Evolutionary conservation across 2,797 vertebrate genomes (phyloP).

Genomic region (Enteromius fasciolatus): DNA sequence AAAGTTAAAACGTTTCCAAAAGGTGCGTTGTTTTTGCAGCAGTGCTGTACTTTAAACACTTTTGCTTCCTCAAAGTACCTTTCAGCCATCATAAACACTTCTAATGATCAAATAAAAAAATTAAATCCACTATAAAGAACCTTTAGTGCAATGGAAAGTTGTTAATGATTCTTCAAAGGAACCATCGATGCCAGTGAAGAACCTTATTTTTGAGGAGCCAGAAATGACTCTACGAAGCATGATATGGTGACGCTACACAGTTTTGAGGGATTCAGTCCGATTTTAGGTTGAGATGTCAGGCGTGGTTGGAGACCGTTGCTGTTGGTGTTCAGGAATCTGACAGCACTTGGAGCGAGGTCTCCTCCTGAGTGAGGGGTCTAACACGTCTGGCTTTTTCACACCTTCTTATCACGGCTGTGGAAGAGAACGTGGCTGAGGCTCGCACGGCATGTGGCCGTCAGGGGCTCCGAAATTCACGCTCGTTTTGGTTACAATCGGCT

Average conservation of each 20-base stretch:
- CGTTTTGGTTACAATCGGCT: not conserved
- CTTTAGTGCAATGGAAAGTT: not conserved
- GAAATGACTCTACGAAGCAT: not conserved
- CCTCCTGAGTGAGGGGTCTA: constrained; percentile 78
- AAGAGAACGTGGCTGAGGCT: constrained; percentile 67
- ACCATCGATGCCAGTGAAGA: no score
- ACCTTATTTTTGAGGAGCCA: not conserved
- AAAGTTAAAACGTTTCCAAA: no score
- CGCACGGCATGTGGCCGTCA: constrained; percentile 74
- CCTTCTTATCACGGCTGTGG: constrained; percentile 78
- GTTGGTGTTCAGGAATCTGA: constrained; percentile 84
- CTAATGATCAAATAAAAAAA: no score
- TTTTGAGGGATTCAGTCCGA: no score
- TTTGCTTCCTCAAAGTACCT: no score
- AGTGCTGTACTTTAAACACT: no score
- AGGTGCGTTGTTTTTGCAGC: no score
- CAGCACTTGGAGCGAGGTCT: constrained; percentile 79
- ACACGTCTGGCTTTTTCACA: constrained; percentile 76
- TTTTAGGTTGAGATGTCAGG: constrained; percentile 18
- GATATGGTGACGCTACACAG: not conserved
- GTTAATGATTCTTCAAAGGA: no score
- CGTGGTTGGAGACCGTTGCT: constrained; percentile 69
- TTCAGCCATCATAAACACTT: not conserved
- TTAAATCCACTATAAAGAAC: no score
- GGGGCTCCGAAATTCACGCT: constrained; percentile 55